Conservation (phyloP, 2,113 vertebrate species). For the Pagrus major region DNA sequence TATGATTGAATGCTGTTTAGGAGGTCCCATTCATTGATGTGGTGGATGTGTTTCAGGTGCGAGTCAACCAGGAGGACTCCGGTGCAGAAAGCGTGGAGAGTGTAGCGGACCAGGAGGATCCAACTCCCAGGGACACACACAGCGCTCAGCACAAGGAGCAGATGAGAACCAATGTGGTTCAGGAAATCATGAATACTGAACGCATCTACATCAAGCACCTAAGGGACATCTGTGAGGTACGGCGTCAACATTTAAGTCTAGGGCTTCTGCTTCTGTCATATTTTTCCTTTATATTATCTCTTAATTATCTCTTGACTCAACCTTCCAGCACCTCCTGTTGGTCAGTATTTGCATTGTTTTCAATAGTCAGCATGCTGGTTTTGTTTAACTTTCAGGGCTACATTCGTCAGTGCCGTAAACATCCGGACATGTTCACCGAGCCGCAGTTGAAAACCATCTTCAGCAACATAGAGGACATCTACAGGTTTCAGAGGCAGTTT, state of each 20-base stretch:
- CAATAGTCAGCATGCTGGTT: not conserved
- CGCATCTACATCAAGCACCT: conserved; percentile 98
- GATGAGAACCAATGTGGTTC: conserved; percentile 98
- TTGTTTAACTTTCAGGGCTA: conserved; percentile 88
- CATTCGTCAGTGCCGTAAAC: conserved; percentile 96
- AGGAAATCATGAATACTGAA: conserved; percentile 98
- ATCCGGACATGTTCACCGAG: conserved; percentile 94
- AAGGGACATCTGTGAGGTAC: conserved; percentile 97
- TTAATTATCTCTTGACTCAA: too few species aligned
- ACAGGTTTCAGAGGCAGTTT: conserved; percentile 97
- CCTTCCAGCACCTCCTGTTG: conserved; percentile 63
- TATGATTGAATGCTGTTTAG: too few species aligned
- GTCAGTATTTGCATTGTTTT: too few species aligned
- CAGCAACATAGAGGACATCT: conserved; percentile 99
- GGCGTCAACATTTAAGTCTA: not conserved
- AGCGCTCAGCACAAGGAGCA: conserved; percentile 91
- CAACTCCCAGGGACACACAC: conserved; percentile 81
- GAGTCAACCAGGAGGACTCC: conserved; percentile 95
- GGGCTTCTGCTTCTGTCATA: not conserved
- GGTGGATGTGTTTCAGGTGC: conserved; percentile 84
- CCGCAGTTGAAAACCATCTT: conserved; percentile 94
- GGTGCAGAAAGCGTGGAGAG: conserved; percentile 83
- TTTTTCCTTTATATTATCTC: not conserved
- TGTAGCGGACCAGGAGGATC: conserved; percentile 85
- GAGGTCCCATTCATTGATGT: not conserved